These are phyloP conservation scores for Epizoanthus scotinus DNA, from an alignment of 92 coral and sea anemone genomes.

Conservation along the genomic window DNA sequence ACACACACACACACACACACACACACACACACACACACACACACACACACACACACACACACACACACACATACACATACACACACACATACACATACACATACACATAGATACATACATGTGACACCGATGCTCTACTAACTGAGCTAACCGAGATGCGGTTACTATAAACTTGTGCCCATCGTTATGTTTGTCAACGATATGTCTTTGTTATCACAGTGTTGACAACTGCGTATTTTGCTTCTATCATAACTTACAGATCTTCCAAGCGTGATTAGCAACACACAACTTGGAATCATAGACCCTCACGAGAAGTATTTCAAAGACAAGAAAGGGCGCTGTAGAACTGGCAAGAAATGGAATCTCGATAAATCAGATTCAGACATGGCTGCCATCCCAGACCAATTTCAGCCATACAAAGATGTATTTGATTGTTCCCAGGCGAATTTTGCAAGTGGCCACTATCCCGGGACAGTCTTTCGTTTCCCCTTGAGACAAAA, in stretches of 20 bases:
- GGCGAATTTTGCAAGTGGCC: slow-evolving; percentile 36
- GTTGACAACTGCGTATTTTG: no score
- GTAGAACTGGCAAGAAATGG: slow-evolving; percentile 68
- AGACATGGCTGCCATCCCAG: slow-evolving; percentile 41
- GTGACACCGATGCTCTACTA: no score
- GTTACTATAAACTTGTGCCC: no score
- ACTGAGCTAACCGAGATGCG: no score
- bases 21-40: no score
- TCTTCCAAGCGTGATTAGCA: slow-evolving; percentile 86
- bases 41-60: no score
- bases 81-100: no score
- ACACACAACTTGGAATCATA: slow-evolving; percentile 71
- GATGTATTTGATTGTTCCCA: slow-evolving; percentile 61
- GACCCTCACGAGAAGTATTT: slow-evolving; percentile 93
- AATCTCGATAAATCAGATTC: slow-evolving; percentile 31
- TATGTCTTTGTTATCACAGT: no score
- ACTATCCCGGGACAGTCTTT: slow-evolving; percentile 72
- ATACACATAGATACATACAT: no score
- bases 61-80: no score
- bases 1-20: not conserved
- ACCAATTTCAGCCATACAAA: slow-evolving; percentile 75
- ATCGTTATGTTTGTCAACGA: no score
- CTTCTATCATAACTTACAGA: slow-evolving; percentile 48
- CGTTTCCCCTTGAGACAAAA: slow-evolving; percentile 73
- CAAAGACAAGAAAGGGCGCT: slow-evolving; percentile 39